A percentile compares a stretch with the other conserved stretches of the same genome.
Evolutionary conservation across 2,797 vertebrate species (phyloP).

Genomic region (Delichon dasypus): DNA sequence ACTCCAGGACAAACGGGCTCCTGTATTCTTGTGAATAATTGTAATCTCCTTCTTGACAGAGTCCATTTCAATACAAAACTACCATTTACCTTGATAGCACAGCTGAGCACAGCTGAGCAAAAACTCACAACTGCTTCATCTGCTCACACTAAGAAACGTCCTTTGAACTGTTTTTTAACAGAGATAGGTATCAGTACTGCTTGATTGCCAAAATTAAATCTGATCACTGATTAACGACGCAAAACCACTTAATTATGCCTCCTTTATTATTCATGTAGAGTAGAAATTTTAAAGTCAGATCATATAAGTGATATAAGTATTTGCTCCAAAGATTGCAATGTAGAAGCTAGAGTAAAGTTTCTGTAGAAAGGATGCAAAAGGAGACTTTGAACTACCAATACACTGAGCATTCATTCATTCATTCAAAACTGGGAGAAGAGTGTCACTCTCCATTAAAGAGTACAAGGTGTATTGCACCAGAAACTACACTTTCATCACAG

Average conservation of each 20-base stretch:
- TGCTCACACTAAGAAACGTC: not conserved
- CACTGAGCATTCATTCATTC: not conserved
- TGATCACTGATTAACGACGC: not conserved
- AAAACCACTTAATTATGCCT: not conserved
- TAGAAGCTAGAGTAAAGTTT: not conserved
- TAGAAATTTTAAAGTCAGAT: not conserved
- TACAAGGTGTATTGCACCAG: not conserved
- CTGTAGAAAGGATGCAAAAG: not conserved
- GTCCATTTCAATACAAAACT: not conserved
- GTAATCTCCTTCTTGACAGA: not conserved
- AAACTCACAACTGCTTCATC: not conserved
- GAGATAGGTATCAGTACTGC: not conserved
- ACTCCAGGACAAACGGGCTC: not conserved
- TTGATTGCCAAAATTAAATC: not conserved
- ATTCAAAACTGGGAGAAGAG: not conserved
- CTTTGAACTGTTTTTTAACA: not conserved
- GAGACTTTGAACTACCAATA: not conserved
- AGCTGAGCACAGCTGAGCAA: not conserved
- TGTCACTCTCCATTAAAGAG: not conserved
- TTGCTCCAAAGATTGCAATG: not conserved
- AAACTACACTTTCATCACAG: not conserved
- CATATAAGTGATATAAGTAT: not conserved
- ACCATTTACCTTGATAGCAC: not conserved
- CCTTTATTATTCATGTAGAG: not conserved
- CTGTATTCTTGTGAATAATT: not conserved